Conservation (phyloP, 2,113 vertebrate species). For the Turnix velox region DNA sequence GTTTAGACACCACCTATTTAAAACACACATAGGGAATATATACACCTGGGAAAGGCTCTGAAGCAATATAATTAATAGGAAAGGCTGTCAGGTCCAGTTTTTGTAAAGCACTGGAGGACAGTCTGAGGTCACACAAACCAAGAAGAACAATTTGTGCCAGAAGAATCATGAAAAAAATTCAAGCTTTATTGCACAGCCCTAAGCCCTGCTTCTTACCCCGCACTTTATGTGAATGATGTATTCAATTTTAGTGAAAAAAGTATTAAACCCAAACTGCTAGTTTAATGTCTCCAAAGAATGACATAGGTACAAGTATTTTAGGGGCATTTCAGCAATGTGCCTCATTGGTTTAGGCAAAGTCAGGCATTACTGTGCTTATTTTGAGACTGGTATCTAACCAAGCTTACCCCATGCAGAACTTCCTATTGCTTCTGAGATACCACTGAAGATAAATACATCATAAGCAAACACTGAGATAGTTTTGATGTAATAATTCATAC, state of each 20-base stretch:
- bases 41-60: not conserved
- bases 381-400: not conserved
- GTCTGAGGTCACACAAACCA: not conserved
- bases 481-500: not conserved
- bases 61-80: not conserved
- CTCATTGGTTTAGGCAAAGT: not conserved
- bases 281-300: not conserved
- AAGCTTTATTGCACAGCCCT: not conserved
- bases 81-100: not conserved
- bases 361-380: not conserved
- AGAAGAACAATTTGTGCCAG: not conserved
- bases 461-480: not conserved
- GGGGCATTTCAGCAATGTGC: not conserved
- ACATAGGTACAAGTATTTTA: not conserved
- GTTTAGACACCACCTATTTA: not conserved
- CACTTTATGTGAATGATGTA: not conserved
- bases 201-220: not conserved
- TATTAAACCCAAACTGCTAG: not conserved
- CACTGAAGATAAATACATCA: not conserved
- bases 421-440: not conserved
- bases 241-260: not conserved
- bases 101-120: not conserved
- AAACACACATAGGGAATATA: not conserved
- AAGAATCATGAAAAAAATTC: not conserved
- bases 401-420: not conserved